Base-by-base conservation (phyloP, 2,888 invertebrate species). In the Dolichomitus sp. region DNA sequence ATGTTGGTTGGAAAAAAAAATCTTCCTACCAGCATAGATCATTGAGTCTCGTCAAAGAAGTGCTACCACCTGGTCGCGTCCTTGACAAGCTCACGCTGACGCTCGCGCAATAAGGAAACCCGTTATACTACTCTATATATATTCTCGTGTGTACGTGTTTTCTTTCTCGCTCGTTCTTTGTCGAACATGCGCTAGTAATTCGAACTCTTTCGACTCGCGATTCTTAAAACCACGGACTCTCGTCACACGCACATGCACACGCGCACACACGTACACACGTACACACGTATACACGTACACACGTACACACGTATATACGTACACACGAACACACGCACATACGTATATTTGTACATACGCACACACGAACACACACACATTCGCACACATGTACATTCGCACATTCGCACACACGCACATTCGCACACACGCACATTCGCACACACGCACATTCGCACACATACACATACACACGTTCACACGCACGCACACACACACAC, bases 1-100 rank as follows among this genome's bases (percentile, higher is more conserved):
- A 37, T 9, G 37, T 9, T 37, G 9, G 9, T 37, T 9, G 6
- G 0, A 9, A 9, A 9, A 63, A 33, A 27, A 48, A 48, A 17
- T 17, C 5, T 48, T 48, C 23, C 48, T 23, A n/a, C 19, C 48
- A 5, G 30, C 30, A n/a, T 1, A 11, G 30, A 7, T n/a, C 30
- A 30, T 19, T 17, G 48, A 48, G 66, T 9, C 23, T 33, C 45
- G 27, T 33, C 12, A 68, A 23, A 54, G 23, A 74, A 33, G 74
- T 80, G 66, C 78, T 82, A 74, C 69, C 75, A 79, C 72, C 73
- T 74, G 50, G 78, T 65, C 40, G 74, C 75, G 82, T 42, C 82
- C 78, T 79, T 79, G 80, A 70, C 70, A 78, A 69, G 75, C 72
- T 74, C 66, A 9, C 1, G 50, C 52, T 61, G 70, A 45, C 52